Evolutionary conservation across 2,888 invertebrate genomes (phyloP).

Genomic region (Drosophila putrida): DNA sequence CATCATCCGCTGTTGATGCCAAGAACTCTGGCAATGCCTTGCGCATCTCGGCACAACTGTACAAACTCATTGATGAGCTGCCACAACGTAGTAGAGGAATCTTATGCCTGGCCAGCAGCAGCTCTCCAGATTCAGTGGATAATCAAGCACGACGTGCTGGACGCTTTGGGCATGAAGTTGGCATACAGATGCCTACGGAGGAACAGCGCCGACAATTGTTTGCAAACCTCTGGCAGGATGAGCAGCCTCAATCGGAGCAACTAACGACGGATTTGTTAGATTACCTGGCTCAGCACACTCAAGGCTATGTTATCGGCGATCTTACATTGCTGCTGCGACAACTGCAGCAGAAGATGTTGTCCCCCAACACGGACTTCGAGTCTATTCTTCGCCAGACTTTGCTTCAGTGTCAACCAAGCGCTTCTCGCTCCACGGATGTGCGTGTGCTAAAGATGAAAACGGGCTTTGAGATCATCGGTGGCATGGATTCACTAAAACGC

Average conservation of each 20-base stretch:
- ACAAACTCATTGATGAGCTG: slow-evolving; percentile 86
- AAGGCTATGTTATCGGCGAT: slow-evolving; percentile 88
- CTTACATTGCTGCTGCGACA: slow-evolving; percentile 86
- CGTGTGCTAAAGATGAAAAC: slow-evolving; percentile 83
- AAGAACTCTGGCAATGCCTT: slow-evolving; percentile 82
- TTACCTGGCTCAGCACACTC: slow-evolving; percentile 85
- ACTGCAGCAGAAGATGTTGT: slow-evolving; percentile 70
- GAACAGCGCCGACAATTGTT: slow-evolving; percentile 85
- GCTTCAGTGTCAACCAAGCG: slow-evolving; percentile 75
- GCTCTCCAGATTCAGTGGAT: slow-evolving; percentile 86
- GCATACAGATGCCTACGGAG: slow-evolving; percentile 86
- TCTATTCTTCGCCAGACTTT: slow-evolving; percentile 30
- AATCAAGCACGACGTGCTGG: slow-evolving; percentile 86
- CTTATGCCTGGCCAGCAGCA: slow-evolving; percentile 87
- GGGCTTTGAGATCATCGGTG: slow-evolving; percentile 87
- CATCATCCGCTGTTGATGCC: slow-evolving; percentile 54
- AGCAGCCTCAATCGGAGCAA: slow-evolving; percentile 21
- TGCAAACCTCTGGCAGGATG: slow-evolving; percentile 64
- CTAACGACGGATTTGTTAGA: slow-evolving; percentile 67
- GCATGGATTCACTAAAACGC: slow-evolving; percentile 86
- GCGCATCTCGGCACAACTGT: slow-evolving; percentile 85
- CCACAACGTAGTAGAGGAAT: slow-evolving; percentile 78
- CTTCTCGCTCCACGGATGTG: slow-evolving; percentile 86
- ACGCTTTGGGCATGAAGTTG: slow-evolving; percentile 87
- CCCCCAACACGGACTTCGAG: slow-evolving; percentile 28